Evolutionary conservation across 1,140 invertebrate genomes (phyloP), one percentile per base, ranked within the genome.

Genomic region (Ceratina calcarata): DNA sequence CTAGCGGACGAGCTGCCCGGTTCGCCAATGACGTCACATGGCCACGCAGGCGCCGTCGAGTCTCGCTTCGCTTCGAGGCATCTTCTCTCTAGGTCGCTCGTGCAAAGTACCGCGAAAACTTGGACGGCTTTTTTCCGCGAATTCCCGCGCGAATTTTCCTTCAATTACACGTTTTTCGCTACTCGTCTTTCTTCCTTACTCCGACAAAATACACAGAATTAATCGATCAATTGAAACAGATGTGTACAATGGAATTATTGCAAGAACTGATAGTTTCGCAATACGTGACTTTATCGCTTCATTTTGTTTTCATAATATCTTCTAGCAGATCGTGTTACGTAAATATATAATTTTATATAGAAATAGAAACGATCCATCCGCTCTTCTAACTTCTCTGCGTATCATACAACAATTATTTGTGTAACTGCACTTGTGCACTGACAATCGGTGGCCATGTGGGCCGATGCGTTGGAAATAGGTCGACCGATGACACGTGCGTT

Each of bases 11-110:
- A 85, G 80, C 84, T 87, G 86, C 87, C 86, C 87, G 88, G 90
- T 91, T 91, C 91, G 74, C 90, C 91, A 91, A 86, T 92, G 92
- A 92, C 91, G 92, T 92, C 92, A 93, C 82, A 77, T 69, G 66
- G 84, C 87, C 75, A 91, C 91, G 91, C 91, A 91, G 87, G 91
- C 91, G 91, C 90, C 87, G 73, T 83, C 75, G 85, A 82, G 88
- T 89, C 89, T 89, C 86, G 83, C 71, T 67, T 57, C 75, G 82
- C 86, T 75, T 71, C 78, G 70, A 67, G 80, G 82, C 75, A 80
- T 71, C 79, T 86, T 81, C 61, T 81, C 65, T 71, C 61, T 27
- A 76, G 67, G 70, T 72, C 75, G 64, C 51, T 7, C 27, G 57
- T 20, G 45, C 61, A 51, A 57, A 62, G 16, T 76, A 72, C 69